Evolutionary conservation across 2,113 vertebrate genomes (phyloP), one percentile per base, ranked within the genome.

Genomic region (Brienomyrus brachyistius): DNA sequence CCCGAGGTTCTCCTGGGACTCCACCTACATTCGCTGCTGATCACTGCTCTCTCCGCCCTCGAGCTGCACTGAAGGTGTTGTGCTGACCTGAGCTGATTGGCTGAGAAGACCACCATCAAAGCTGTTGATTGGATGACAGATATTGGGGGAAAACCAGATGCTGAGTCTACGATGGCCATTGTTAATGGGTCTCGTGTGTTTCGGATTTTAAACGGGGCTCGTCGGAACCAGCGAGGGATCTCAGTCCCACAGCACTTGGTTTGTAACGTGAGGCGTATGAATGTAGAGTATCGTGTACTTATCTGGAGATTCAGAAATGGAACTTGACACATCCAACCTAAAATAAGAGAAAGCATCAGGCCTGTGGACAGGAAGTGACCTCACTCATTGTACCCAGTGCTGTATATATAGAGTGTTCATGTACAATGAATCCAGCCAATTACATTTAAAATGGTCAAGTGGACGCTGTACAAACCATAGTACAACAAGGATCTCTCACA

Each of bases 241-340:
- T 93, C 88, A 91, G 94, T 95, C 94, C 95, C 95, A 95, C 94
- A 95, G 95, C 93, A 91, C 95, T 94, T 95, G 95, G 97, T 97
- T 97, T 98, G 97, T 98, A 97, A 96, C 95, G 97, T 96, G 96
- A 96, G 97, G 98, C 97, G 96, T 94, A 95, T 98, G 98, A 99
- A 99, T 99, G 98, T 99, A 98, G 96, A 96, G 94, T 92, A 95
- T 93, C 93, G 90, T 91, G 93, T 94, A 93, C 94, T 91, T 92
- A 94, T 93, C 92, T 80, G 89, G 94, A 94, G 91, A 93, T 90
- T 90, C 66, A 45, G 89, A 90, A 83, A 89, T 91, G n/a, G 6
- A 91, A 89, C 90, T 91, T 90, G 83, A 93, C 15, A 48, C 62
- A 48, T 93, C 89, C 90, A 91, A 86, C 51, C 43, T 88, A 48